These are phyloP conservation scores for Hipparchia semele DNA, from an alignment of 2,888 invertebrate genomes.

Conservation along the genomic window DNA sequence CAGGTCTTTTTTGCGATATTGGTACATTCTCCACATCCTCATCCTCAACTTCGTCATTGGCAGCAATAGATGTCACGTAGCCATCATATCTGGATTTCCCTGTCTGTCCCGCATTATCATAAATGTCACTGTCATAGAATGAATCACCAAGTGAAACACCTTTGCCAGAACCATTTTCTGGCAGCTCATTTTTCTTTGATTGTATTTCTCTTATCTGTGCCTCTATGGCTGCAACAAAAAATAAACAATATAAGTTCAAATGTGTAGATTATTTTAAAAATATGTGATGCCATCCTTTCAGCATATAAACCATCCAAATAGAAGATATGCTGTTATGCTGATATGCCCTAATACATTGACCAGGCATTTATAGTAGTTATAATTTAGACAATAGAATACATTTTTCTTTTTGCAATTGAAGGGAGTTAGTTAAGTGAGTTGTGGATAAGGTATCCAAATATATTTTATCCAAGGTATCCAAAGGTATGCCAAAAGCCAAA, in stretches of 20 bases:
- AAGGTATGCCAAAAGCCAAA: too few relatives aligned
- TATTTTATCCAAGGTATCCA: too few relatives aligned
- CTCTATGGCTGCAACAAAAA: constrained; percentile 90
- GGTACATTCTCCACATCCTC: constrained; percentile 93
- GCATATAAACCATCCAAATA: too few relatives aligned
- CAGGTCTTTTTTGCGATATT: constrained; percentile 88
- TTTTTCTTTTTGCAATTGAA: too few relatives aligned
- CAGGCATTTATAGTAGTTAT: too few relatives aligned
- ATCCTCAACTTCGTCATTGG: constrained; percentile 97
- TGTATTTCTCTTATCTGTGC: constrained; percentile 97
- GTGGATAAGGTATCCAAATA: too few relatives aligned
- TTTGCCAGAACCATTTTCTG: constrained; percentile 85
- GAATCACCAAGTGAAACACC: constrained; percentile 94
- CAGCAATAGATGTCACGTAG: constrained; percentile 97
- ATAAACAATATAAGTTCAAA: neutral
- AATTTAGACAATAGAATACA: too few relatives aligned
- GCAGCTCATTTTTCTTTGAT: constrained; percentile 90
- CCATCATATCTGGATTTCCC: constrained; percentile 93
- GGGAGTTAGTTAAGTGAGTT: too few relatives aligned
- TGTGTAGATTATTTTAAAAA: neutral
- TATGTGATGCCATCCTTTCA: too few relatives aligned
- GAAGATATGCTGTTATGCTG: too few relatives aligned
- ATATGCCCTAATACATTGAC: too few relatives aligned
- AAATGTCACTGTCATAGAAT: constrained; percentile 97
- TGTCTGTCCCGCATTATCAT: constrained; percentile 87